A percentile compares a stretch with the other conserved stretches of the same genome.
These are phyloP conservation scores for Gadopsis bispinosus DNA, from an alignment of 2,797 vertebrate species.

Conservation along the genomic window DNA sequence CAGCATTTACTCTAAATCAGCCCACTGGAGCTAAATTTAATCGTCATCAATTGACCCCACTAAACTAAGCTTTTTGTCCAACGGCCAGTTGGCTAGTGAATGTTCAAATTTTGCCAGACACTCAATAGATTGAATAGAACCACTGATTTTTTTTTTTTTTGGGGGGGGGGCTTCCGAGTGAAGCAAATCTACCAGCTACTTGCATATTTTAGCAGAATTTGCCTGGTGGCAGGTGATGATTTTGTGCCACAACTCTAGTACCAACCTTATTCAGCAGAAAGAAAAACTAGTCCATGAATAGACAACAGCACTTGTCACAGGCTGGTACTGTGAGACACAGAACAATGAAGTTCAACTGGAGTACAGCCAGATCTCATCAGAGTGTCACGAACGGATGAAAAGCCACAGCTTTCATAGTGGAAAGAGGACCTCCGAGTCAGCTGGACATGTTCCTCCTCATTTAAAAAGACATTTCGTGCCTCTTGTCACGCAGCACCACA, in stretches of 20 bases:
- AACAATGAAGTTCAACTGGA: conserved; percentile 69
- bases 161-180: no score
- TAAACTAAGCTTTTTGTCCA: background rate
- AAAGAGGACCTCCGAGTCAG: conserved; percentile 34
- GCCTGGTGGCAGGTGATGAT: no score
- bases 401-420: conserved; percentile 16
- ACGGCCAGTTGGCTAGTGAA: no score
- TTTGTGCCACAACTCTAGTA: background rate
- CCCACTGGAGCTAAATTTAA: background rate
- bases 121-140: no score
- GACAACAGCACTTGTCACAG: conserved; percentile 25
- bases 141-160: no score
- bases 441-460: conserved; percentile 25
- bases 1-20: conserved; percentile 14
- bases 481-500: background rate
- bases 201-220: no score
- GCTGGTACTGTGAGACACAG: conserved; percentile 37
- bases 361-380: conserved; percentile 61
- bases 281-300: conserved; percentile 13
- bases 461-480: conserved; percentile 11
- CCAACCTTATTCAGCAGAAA: conserved; percentile 4
- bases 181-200: no score
- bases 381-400: conserved; percentile 38
- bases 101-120: no score
- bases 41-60: background rate